A percentile compares a stretch with the other conserved stretches of the same genome.
phyloP scores from a whole-genome alignment of 2,888 invertebrate genomes.

The Ctenicera cuprea region DNA sequence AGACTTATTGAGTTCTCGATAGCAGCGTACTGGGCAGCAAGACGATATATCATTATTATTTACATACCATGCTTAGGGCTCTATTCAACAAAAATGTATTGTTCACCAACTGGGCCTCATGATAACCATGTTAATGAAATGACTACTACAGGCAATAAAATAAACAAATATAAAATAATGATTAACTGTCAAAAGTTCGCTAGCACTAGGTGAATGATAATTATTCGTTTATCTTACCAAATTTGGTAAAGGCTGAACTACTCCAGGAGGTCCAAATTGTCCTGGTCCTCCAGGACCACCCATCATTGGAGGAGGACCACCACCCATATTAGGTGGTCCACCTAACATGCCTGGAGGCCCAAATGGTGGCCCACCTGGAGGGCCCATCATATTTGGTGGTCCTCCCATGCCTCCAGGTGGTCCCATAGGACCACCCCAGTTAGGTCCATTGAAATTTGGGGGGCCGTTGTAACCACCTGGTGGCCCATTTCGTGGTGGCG shows the following conservation, averaged over 20 bases:
- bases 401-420: slow-evolving; percentile 74
- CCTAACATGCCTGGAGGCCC: slow-evolving; percentile 63
- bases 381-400: slow-evolving; percentile 76
- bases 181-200: too few relatives aligned
- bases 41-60: too few relatives aligned
- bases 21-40: too few relatives aligned
- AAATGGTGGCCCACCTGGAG: slow-evolving; percentile 73
- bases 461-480: slow-evolving; percentile 74
- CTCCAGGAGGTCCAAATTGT: slow-evolving; percentile 60
- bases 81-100: too few relatives aligned
- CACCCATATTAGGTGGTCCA: slow-evolving; percentile 57
- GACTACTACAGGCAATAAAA: too few relatives aligned
- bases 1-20: too few relatives aligned
- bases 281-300: slow-evolving; percentile 46
- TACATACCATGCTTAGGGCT: too few relatives aligned
- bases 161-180: too few relatives aligned
- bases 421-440: slow-evolving; percentile 81
- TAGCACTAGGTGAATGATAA: too few relatives aligned
- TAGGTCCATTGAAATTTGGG: slow-evolving; percentile 76
- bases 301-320: slow-evolving; percentile 70
- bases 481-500: slow-evolving; percentile 71
- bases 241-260: slow-evolving; percentile 64
- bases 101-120: too few relatives aligned
- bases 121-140: too few relatives aligned
- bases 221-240: slow-evolving; percentile 52